Conservation (phyloP, 1,140 invertebrate genomes). For the Campodea augens region DNA sequence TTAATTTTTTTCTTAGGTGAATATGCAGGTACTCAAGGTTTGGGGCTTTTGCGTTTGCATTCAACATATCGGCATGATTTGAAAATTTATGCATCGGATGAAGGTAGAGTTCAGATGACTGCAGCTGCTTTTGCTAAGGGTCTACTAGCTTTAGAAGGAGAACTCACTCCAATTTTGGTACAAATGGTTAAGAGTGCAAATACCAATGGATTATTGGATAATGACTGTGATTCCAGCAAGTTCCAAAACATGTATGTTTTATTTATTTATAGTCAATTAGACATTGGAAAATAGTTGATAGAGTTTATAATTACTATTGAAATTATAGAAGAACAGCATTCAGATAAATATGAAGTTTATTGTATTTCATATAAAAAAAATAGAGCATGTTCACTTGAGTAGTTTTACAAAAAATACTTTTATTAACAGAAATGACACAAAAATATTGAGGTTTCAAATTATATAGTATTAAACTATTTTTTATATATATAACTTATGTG, state of each 20-base stretch:
- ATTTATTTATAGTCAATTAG: slow-evolving; percentile 8
- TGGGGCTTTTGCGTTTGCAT: slow-evolving; percentile 81
- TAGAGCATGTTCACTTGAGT: no score
- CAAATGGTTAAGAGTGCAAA: slow-evolving; percentile 99
- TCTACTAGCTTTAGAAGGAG: slow-evolving; percentile 87
- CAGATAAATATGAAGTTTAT: no score
- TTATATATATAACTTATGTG: no score
- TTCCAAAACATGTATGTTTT: slow-evolving; percentile 76
- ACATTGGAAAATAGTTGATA: neutral
- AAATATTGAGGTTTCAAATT: no score
- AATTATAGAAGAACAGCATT: neutral
- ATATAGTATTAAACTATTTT: no score
- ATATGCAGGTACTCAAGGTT: slow-evolving; percentile 69
- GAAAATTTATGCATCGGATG: slow-evolving; percentile 98
- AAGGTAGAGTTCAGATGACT: slow-evolving; percentile 98
- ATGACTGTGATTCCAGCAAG: slow-evolving; percentile 91
- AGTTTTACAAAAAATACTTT: no score
- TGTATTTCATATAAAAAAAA: no score
- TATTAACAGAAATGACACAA: no score
- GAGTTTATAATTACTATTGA: neutral
- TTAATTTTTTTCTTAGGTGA: slow-evolving; percentile 44
- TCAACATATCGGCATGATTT: slow-evolving; percentile 97
- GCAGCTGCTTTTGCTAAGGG: slow-evolving; percentile 98
- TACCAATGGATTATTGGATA: slow-evolving; percentile 93
- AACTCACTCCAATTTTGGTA: slow-evolving; percentile 93